Percentiles rank a stretch among this genome's conserved stretches.
phyloP scores from a whole-genome alignment of 30 jellyfish, hydroid and myxozoan genomes.

The Cassiopea andromeda region DNA sequence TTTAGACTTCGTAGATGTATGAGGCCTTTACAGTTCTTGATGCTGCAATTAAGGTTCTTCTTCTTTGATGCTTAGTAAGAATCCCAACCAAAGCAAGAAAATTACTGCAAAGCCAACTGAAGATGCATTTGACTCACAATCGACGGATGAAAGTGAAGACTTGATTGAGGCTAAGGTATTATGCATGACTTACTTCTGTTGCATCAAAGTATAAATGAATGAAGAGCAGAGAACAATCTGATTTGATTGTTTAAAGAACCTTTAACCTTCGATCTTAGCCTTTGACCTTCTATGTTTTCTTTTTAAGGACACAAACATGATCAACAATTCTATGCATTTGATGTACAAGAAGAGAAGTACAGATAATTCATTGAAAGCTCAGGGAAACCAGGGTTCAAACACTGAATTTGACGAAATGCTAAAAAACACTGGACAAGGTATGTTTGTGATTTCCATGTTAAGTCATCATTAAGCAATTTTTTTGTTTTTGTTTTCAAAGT shows the following conservation, averaged over 20 bases:
- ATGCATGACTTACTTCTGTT: background rate
- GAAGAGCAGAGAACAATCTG: background rate
- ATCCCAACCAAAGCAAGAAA: background rate
- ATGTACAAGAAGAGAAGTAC: slow-evolving; percentile 47
- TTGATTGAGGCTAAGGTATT: slow-evolving; percentile 58
- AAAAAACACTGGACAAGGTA: background rate
- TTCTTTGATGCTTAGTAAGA: background rate
- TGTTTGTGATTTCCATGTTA: background rate
- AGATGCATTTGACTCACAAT: slow-evolving; percentile 1
- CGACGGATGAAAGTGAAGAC: slow-evolving; percentile 36
- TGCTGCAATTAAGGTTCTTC: no score
- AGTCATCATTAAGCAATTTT: background rate
- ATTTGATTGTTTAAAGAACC: no score
- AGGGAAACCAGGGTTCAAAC: background rate
- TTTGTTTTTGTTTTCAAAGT: no score
- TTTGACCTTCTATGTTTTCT: background rate
- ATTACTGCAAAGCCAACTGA: background rate
- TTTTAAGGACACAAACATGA: slow-evolving; percentile 81
- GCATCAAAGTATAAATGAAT: background rate
- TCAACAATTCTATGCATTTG: slow-evolving; percentile 86
- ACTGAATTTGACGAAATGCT: slow-evolving; percentile 16
- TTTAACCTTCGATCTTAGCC: background rate
- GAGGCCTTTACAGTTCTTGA: no score
- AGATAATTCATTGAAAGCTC: slow-evolving; percentile 34
- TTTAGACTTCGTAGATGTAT: no score